Evolutionary conservation across 2,888 invertebrate genomes (phyloP).

Genomic region (Drosophila mulleri): DNA sequence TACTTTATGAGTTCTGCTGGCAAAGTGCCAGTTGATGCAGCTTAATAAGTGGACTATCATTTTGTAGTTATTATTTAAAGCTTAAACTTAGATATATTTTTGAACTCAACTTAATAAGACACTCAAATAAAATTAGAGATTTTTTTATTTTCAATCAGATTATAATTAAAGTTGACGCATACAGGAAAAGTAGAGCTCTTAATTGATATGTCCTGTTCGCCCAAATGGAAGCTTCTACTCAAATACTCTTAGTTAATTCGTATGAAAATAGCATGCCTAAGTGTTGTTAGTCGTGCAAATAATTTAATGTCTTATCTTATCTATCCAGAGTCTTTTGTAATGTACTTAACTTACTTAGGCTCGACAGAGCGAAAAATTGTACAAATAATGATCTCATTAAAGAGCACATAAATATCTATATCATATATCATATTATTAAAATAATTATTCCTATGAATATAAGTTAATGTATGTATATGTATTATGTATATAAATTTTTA

Average conservation of each 20-base stretch:
- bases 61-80: not conserved
- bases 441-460: not conserved
- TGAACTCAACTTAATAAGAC: not conserved
- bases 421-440: not conserved
- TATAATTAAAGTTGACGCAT: too few species aligned
- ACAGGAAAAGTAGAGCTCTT: too few species aligned
- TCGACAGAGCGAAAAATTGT: conserved; percentile 1
- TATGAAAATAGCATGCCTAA: not conserved
- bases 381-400: not conserved
- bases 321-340: conserved; percentile 14
- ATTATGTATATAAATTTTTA: not conserved
- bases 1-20: conserved; percentile 37
- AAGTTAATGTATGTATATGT: not conserved
- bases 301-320: conserved; percentile 22
- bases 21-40: conserved; percentile 48
- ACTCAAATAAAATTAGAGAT: too few species aligned
- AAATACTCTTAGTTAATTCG: not conserved
- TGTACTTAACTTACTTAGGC: not conserved
- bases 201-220: not conserved
- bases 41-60: conserved; percentile 19
- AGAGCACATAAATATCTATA: not conserved
- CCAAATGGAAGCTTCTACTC: not conserved
- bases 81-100: not conserved
- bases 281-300: not conserved
- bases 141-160: too few species aligned